Base-by-base conservation (phyloP, 2,888 invertebrate genomes). In the Andrena bicolor region DNA sequence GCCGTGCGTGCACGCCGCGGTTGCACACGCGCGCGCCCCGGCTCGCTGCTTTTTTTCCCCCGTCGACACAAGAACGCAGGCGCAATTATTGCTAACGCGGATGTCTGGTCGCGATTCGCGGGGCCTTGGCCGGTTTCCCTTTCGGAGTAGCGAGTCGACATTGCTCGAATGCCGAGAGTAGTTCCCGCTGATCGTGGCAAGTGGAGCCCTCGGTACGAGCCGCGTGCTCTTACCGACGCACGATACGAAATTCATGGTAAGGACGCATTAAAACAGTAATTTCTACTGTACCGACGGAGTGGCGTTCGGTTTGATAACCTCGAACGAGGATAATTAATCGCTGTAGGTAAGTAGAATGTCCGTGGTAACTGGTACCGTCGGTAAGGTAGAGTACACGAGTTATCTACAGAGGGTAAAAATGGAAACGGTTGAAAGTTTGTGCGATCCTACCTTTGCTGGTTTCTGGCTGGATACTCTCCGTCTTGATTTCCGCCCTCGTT, bases 91-190 rank as follows among this genome's bases (percentile, higher is more conserved):
- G 91, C 76, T 92, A 92, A 93, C 92, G 92, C 93, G 93, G 93
- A 93, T 93, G 91, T 93, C 92, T 90, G 91, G 88, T 92, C 89
- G 90, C 92, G 89, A 91, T 92, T 92, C 89, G 88, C 83, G 87
- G 87, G 90, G 91, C 93, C 93, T 93, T 93, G 93, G 92, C 93
- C 93, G 92, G 90, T 93, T 93, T 93, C 90, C 91, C 91, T 93
- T 92, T 92, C 92, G 86, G 74, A 78, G 76, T 49, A 65, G 75
- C 75, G 80, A 80, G 79, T 84, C 76, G 75, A 56, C 79, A 66
- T 66, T 74, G 65, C 56, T 84, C 16, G 60, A 72, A 82, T 83
- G 60, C 77, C 73, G 16, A n/a, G 53, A 60, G 56, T n/a, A 7
- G 51, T 26, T 49, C 16, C 16, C 0, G 30, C 16, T 1, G 35